Conservation (phyloP, 1,140 invertebrate species). For the Grapholita molesta region DNA sequence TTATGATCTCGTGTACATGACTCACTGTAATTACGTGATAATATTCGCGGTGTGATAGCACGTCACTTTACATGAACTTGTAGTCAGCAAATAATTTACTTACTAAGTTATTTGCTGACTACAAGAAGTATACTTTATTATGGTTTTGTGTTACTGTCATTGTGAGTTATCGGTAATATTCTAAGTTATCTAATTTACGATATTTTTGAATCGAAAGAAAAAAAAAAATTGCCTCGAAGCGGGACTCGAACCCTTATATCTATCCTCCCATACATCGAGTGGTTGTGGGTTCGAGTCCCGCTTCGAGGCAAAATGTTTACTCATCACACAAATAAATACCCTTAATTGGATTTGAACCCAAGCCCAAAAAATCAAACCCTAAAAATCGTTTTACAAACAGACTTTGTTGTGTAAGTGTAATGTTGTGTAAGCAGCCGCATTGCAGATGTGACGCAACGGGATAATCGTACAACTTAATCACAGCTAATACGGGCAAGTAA, state of each 20-base stretch:
- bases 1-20: too few species aligned
- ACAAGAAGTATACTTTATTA: background rate
- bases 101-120: too few species aligned
- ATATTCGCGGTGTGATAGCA: background rate
- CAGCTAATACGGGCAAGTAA: background rate
- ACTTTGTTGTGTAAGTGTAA: background rate
- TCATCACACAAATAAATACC: too few species aligned
- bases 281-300: too few species aligned
- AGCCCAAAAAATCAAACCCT: too few species aligned
- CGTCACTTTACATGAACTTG: background rate
- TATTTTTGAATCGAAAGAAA: too few species aligned
- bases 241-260: too few species aligned
- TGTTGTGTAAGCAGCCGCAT: background rate
- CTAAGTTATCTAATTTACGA: background rate
- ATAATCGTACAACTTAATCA: background rate
- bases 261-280: too few species aligned
- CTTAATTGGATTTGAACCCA: too few species aligned
- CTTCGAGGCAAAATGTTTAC: too few species aligned
- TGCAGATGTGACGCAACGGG: constrained; percentile 10
- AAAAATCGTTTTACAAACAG: too few species aligned
- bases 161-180: background rate
- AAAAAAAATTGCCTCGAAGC: too few species aligned
- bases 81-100: background rate
- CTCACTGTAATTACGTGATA: background rate
- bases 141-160: background rate